Percentiles rank a stretch among this genome's conserved stretches.
phyloP scores from a whole-genome alignment of 2,888 invertebrate species.

The Proisotoma minuta region DNA sequence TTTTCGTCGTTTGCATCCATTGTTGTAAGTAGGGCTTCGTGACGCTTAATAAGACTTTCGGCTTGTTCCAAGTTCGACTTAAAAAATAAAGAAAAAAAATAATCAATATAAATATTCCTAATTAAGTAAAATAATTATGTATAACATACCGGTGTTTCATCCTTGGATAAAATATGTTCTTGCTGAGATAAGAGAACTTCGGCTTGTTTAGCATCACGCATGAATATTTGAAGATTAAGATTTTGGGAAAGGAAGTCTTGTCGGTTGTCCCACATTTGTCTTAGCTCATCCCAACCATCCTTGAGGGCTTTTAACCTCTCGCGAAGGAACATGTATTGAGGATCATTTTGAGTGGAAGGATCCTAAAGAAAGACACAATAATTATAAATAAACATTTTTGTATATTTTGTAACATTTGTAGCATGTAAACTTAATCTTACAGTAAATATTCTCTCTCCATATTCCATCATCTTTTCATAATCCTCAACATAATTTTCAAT shows the following conservation, averaged over 20 bases:
- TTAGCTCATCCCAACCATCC: slow-evolving; percentile 98
- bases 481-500: slow-evolving; percentile 99
- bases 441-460: slow-evolving; percentile 89
- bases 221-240: slow-evolving; percentile 88
- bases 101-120: slow-evolving; percentile 1
- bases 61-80: slow-evolving; percentile 86
- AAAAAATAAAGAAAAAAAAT: slow-evolving; percentile 34
- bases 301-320: slow-evolving; percentile 82
- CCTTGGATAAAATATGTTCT: slow-evolving; percentile 94
- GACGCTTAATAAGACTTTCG: slow-evolving; percentile 92
- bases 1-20: slow-evolving; percentile 99
- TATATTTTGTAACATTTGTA: not conserved
- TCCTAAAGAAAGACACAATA: slow-evolving; percentile 54
- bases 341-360: slow-evolving; percentile 84
- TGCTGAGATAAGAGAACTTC: slow-evolving; percentile 97
- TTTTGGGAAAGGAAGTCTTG: slow-evolving; percentile 91
- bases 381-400: not conserved
- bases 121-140: not conserved
- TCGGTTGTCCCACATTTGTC: slow-evolving; percentile 99
- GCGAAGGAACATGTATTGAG: slow-evolving; percentile 99
- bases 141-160: slow-evolving; percentile 75
- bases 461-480: slow-evolving; percentile 99
- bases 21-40: slow-evolving; percentile 97
- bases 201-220: slow-evolving; percentile 94
- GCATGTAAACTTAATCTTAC: slow-evolving; percentile 52